Conservation (phyloP, 2,888 invertebrate genomes). For the Furcula furcula region DNA sequence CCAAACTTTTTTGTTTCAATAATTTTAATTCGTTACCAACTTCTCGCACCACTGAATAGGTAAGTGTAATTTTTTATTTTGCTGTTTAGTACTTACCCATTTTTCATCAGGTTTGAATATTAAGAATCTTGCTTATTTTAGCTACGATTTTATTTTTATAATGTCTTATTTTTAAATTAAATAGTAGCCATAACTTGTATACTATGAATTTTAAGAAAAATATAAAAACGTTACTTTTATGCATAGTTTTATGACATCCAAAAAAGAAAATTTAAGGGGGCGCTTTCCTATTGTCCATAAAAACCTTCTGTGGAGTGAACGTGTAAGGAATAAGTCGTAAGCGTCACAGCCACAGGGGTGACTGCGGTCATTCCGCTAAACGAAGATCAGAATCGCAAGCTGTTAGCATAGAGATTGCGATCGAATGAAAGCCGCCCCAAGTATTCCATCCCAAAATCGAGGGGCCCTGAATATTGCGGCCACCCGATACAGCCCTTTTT, state of each 20-base stretch:
- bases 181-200: constrained; percentile 15
- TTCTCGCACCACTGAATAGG: constrained; percentile 28
- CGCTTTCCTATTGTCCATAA: constrained; percentile 68
- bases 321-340: constrained; percentile 74
- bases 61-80: constrained; percentile 31
- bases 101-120: too few species aligned
- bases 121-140: constrained; percentile 7
- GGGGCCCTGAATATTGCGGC: constrained; percentile 74
- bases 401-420: constrained; percentile 82
- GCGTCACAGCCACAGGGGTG: constrained; percentile 72
- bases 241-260: constrained; percentile 53
- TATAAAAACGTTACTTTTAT: constrained; percentile 26
- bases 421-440: constrained; percentile 76
- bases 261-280: constrained; percentile 59
- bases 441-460: constrained; percentile 77
- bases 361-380: constrained; percentile 81
- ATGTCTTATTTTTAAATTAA: constrained; percentile 4
- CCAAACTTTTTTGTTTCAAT: too few species aligned
- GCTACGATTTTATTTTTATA: constrained; percentile 2
- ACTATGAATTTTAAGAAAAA: constrained; percentile 19
- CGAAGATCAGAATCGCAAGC: constrained; percentile 82
- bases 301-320: constrained; percentile 74
- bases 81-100: constrained; percentile 19
- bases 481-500: constrained; percentile 67
- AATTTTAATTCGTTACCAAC: constrained; percentile 43